Evolutionary conservation across 2,888 invertebrate species (phyloP).

Genomic region (Andrena camellia): DNA sequence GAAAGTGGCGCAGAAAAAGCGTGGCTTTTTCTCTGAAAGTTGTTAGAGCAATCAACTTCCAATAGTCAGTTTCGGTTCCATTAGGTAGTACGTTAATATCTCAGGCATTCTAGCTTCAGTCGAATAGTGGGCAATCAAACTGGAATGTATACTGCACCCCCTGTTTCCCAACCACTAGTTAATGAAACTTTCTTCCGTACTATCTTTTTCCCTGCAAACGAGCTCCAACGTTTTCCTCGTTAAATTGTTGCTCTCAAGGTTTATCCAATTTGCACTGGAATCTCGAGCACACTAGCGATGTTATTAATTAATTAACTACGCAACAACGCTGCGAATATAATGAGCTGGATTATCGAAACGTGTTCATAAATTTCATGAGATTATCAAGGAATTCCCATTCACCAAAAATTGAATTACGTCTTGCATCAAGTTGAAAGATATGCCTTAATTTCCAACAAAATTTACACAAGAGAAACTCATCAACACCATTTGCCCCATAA

Average conservation of each 20-base stretch:
- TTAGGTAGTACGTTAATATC: slow-evolving; percentile 11
- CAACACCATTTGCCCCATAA: no score
- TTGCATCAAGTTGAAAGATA: no score
- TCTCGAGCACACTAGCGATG: not conserved
- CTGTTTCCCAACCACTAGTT: not conserved
- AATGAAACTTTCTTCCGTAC: not conserved
- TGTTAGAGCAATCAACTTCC: not conserved
- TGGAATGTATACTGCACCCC: not conserved
- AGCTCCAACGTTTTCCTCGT: not conserved
- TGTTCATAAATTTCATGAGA: not conserved
- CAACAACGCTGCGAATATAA: not conserved
- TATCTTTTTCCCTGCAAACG: not conserved
- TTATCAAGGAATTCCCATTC: no score
- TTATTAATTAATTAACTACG: not conserved
- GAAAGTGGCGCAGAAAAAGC: not conserved
- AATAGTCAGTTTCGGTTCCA: slow-evolving; percentile 16
- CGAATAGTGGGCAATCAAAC: slow-evolving; percentile 3
- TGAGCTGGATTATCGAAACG: not conserved
- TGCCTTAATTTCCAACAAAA: no score
- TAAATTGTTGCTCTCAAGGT: not conserved
- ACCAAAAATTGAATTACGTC: no score
- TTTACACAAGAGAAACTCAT: no score
- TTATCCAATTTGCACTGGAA: not conserved
- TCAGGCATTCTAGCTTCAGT: not conserved
- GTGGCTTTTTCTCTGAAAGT: slow-evolving; percentile 9